These are phyloP conservation scores for Geodia barretti DNA, from an alignment of 37 sponge, comb jelly and placozoan species.

Conservation along the genomic window DNA sequence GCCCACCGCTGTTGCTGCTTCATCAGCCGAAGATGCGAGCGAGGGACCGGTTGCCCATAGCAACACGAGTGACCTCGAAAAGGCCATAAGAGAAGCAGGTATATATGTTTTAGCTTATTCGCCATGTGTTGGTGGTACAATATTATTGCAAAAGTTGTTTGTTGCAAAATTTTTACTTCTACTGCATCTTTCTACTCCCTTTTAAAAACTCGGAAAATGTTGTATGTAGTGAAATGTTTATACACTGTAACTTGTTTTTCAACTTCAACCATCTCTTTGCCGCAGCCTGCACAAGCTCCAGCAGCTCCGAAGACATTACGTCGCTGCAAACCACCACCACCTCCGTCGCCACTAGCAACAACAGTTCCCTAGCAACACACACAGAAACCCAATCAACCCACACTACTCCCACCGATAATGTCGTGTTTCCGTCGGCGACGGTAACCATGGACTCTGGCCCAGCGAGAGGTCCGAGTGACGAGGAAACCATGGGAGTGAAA, in stretches of 20 bases:
- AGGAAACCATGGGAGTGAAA: neutral
- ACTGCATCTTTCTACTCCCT: too few relatives aligned
- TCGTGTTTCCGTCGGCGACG: neutral
- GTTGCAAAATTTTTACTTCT: too few relatives aligned
- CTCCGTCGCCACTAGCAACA: neutral
- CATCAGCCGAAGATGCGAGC: neutral
- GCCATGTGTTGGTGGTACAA: too few relatives aligned
- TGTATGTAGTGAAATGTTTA: too few relatives aligned
- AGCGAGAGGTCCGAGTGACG: neutral
- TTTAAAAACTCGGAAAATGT: too few relatives aligned
- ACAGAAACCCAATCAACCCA: neutral
- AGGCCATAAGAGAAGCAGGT: slow-evolving; percentile 21
- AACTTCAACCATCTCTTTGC: too few relatives aligned
- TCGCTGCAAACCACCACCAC: neutral
- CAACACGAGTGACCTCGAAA: slow-evolving; percentile 5
- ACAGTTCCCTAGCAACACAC: neutral
- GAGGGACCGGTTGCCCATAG: neutral
- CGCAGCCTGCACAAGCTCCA: neutral
- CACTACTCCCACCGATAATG: too few relatives aligned
- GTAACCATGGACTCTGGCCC: neutral
- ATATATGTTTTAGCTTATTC: too few relatives aligned
- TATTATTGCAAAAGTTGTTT: too few relatives aligned
- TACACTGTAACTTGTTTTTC: too few relatives aligned
- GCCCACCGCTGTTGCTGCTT: neutral
- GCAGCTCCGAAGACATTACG: neutral